phyloP scores from a whole-genome alignment of 1,140 invertebrate genomes.

The Drosophila bipectinata region DNA sequence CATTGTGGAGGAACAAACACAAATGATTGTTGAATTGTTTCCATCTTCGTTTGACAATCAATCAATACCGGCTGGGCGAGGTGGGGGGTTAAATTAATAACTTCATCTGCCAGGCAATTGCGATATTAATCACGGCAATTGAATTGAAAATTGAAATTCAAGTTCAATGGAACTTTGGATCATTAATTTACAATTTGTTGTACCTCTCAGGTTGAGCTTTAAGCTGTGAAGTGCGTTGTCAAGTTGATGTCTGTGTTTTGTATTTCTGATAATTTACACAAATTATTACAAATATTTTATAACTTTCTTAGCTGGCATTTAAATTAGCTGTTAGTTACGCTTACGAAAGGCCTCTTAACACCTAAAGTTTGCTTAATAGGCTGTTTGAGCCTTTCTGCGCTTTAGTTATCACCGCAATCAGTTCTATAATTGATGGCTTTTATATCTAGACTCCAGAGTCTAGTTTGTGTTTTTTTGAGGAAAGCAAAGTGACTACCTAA shows the following conservation, averaged over 20 bases:
- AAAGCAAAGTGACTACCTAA: constrained; percentile 21
- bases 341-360: background rate
- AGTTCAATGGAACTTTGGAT: constrained; percentile 56
- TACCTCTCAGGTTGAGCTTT: constrained; percentile 21
- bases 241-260: background rate
- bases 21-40: constrained; percentile 20
- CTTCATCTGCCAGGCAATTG: constrained; percentile 42
- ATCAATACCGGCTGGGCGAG: constrained; percentile 12
- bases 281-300: background rate
- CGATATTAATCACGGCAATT: constrained; percentile 49
- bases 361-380: constrained; percentile 10
- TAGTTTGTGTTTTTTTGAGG: background rate
- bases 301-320: background rate
- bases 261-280: background rate
- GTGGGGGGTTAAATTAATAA: constrained; percentile 42
- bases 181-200: constrained; percentile 36
- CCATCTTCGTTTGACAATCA: constrained; percentile 30
- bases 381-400: constrained; percentile 15
- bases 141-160: constrained; percentile 47
- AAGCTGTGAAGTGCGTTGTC: constrained; percentile 11
- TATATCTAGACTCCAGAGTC: constrained; percentile 16
- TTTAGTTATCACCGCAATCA: constrained; percentile 40
- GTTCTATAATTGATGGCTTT: constrained; percentile 56
- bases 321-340: constrained; percentile 12
- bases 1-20: constrained; percentile 35